These are phyloP conservation scores for Ichneumoninae sp. DNA, from an alignment of 2,888 invertebrate species.

Conservation along the genomic window DNA sequence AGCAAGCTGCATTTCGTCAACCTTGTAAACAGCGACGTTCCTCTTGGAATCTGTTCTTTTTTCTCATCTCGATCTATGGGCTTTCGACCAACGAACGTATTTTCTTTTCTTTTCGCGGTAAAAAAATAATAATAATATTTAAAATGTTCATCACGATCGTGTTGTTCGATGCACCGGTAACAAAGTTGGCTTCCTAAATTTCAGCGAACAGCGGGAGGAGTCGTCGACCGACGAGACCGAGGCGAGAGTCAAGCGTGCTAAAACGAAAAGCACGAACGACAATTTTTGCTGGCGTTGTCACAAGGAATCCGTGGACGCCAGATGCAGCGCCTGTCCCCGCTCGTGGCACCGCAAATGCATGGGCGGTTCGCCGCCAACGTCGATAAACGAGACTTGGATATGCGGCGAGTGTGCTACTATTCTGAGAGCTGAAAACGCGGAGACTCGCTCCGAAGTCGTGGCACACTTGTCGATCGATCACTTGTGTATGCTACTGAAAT, in stretches of 20 bases:
- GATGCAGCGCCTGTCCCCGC: conserved; percentile 93
- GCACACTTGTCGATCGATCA: conserved; percentile 90
- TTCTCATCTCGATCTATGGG: neutral
- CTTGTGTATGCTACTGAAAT: conserved; percentile 91
- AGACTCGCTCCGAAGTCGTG: conserved; percentile 90
- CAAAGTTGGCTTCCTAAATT: conserved; percentile 12
- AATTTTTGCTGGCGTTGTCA: conserved; percentile 97
- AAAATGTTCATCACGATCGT: neutral
- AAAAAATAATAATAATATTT: neutral
- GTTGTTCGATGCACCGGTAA: neutral
- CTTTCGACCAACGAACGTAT: neutral
- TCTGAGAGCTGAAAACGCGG: conserved; percentile 90
- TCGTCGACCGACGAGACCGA: conserved; percentile 58
- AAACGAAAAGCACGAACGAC: conserved; percentile 76
- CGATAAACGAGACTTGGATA: conserved; percentile 88
- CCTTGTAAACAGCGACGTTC: neutral
- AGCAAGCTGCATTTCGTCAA: conserved; percentile 8
- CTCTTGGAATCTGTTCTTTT: neutral
- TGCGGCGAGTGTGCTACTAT: conserved; percentile 94
- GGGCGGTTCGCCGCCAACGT: conserved; percentile 84
- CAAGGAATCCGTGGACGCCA: conserved; percentile 87
- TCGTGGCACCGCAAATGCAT: conserved; percentile 94
- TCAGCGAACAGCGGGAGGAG: conserved; percentile 61
- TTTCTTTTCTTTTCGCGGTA: neutral
- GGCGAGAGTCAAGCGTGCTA: conserved; percentile 74